Evolutionary conservation across 2,797 vertebrate genomes (phyloP).

Genomic region (Trachurus trachurus): DNA sequence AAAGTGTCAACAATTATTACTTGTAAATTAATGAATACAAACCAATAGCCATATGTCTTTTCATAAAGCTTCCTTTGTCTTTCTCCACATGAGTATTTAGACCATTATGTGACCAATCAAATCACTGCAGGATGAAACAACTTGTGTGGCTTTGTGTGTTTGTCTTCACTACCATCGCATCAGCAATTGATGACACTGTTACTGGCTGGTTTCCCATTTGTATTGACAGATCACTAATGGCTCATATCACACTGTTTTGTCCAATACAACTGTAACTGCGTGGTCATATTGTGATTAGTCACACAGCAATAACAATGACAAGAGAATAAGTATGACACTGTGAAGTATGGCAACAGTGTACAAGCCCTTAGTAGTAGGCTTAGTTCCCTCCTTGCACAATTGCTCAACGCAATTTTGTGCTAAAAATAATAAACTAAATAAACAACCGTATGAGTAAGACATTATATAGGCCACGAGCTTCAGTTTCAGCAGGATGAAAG

Average conservation of each 20-base stretch:
- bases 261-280: background rate
- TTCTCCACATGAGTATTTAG: background rate
- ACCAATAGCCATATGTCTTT: background rate
- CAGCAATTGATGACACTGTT: background rate
- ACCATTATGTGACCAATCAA: background rate
- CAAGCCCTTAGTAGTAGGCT: no score
- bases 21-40: background rate
- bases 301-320: background rate
- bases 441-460: background rate
- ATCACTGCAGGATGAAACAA: background rate
- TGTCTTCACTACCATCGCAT: background rate
- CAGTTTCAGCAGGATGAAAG: constrained; percentile 52
- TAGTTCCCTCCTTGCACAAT: no score
- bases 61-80: background rate
- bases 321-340: background rate
- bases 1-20: no score
- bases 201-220: background rate
- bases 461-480: constrained; percentile 32
- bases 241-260: background rate
- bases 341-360: no score
- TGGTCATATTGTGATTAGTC: background rate
- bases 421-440: background rate
- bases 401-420: no score
- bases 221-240: background rate
- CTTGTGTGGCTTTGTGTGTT: background rate